Percentiles rank a stretch among this genome's conserved stretches.
phyloP scores from a whole-genome alignment of 2,888 invertebrate species.

The Orchestes rusci region DNA sequence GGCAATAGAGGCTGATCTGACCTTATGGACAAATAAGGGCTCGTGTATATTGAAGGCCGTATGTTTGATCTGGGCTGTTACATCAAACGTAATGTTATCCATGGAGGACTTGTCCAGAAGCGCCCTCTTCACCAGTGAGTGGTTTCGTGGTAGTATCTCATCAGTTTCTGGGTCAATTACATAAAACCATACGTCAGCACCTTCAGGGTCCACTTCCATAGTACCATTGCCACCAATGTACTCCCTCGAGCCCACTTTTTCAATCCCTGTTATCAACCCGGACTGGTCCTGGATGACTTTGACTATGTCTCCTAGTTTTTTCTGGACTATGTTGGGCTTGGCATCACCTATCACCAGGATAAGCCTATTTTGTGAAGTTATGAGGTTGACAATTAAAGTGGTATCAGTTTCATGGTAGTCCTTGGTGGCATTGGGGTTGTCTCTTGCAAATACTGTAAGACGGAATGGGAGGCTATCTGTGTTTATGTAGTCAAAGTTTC shows the following conservation, averaged over 20 bases:
- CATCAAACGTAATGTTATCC: conserved; percentile 60
- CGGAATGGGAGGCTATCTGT: conserved; percentile 61
- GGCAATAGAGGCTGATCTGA: conserved; percentile 42
- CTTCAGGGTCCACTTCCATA: conserved; percentile 59
- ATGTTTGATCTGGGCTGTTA: conserved; percentile 61
- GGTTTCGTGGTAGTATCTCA: conserved; percentile 64
- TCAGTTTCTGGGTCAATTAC: conserved; percentile 73
- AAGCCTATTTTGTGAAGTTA: conserved; percentile 69
- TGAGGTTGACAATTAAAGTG: conserved; percentile 68
- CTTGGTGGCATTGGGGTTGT: conserved; percentile 60
- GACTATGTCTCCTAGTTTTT: conserved; percentile 50
- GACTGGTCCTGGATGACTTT: conserved; percentile 63
- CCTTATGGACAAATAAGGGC: conserved; percentile 46
- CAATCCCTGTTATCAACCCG: conserved; percentile 71
- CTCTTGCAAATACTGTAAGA: conserved; percentile 64
- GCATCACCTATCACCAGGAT: conserved; percentile 70
- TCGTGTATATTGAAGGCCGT: conserved; percentile 61
- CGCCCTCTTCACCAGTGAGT: conserved; percentile 57
- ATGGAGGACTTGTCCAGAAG: conserved; percentile 56
- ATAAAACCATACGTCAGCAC: conserved; percentile 85
- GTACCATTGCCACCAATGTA: conserved; percentile 68
- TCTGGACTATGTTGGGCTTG: conserved; percentile 60
- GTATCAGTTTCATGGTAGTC: conserved; percentile 58
- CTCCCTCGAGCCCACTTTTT: conserved; percentile 73
- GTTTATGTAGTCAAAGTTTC: conserved; percentile 62